Evolutionary conservation across 2,888 invertebrate species (phyloP), one percentile per base, ranked within the genome.

Genomic region (Helleia helle): DNA sequence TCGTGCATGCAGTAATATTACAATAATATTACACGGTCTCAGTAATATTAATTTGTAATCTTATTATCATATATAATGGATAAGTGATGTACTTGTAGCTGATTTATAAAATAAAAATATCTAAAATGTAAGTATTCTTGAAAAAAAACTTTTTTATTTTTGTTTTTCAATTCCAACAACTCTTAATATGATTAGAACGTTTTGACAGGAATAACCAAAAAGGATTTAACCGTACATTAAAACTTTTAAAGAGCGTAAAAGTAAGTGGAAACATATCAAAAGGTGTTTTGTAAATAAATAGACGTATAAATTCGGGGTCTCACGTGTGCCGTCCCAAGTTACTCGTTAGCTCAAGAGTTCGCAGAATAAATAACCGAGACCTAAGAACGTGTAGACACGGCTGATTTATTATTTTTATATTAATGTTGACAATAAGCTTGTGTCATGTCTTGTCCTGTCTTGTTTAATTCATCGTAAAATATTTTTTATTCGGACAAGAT

Each of bases 341-440:
- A 65, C 66, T 72, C 71, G 71, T 73, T 74, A 73, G 64, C 65
- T 66, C 57, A 58, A 65, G 66, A 71, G 67, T 61, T 59, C 58
- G 56, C 51, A 54, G 56, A 38, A 28, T n/a, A n/a, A n/a, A n/a
- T n/a, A n/a, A n/a, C n/a, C n/a, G 39, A 59, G 60, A 52, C 25
- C 13, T 48, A 28, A 3, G 12, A 41, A 41, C 28, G 24, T 43
- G 31, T 40, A 52, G 47, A 56, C 24, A 40, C 26, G 42, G 12
- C 39, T 11, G 11, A 8, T 15, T 37, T 11, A 18, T 25, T 12
- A 15, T 37, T 34, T 38, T 15, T 29, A 7, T 5, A 7, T 22
- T 22, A 7, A 7, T 22, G 5, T 8, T 22, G 5, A 8, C 18
- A 18, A 18, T 4, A 22, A 8, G 22, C 2, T 4, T 7, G 2